Conservation (phyloP, 2,113 vertebrate genomes). For the Silurus asotus region DNA sequence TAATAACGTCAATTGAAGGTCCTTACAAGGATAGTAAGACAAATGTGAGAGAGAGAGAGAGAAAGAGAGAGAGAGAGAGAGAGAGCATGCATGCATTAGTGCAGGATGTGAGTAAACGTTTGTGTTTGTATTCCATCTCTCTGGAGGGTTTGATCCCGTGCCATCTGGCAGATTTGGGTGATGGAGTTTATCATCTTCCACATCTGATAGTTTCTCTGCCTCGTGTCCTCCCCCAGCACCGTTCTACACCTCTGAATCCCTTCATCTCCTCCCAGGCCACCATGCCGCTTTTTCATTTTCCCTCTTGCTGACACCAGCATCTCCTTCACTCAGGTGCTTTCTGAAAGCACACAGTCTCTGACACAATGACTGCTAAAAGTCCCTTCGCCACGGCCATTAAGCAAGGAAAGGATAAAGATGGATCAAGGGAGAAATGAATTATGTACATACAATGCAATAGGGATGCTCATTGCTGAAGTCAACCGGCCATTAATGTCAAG, state of each 20-base stretch:
- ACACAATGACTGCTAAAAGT: slow-evolving; percentile 30
- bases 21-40: background rate
- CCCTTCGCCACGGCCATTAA: slow-evolving; percentile 3
- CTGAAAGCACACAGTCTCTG: background rate
- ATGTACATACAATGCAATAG: background rate
- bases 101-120: slow-evolving; percentile 49
- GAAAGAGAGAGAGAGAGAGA: background rate
- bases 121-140: slow-evolving; percentile 61
- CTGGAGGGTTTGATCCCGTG: slow-evolving; percentile 66
- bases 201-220: slow-evolving; percentile 64
- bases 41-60: background rate
- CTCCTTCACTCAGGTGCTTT: slow-evolving; percentile 6
- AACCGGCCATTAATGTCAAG: slow-evolving; percentile 14
- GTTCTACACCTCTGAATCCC: slow-evolving; percentile 41
- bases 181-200: slow-evolving; percentile 59
- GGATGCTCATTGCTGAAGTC: background rate
- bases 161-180: slow-evolving; percentile 71
- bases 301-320: slow-evolving; percentile 49
- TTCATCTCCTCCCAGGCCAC: slow-evolving; percentile 38
- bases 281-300: slow-evolving; percentile 8
- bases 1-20: background rate
- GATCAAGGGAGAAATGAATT: slow-evolving; percentile 12
- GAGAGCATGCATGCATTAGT: slow-evolving; percentile 48
- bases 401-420: slow-evolving; percentile 17
- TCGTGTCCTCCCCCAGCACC: slow-evolving; percentile 48